Conservation (phyloP, 2,113 vertebrate species). For the Psittacus erithacus region DNA sequence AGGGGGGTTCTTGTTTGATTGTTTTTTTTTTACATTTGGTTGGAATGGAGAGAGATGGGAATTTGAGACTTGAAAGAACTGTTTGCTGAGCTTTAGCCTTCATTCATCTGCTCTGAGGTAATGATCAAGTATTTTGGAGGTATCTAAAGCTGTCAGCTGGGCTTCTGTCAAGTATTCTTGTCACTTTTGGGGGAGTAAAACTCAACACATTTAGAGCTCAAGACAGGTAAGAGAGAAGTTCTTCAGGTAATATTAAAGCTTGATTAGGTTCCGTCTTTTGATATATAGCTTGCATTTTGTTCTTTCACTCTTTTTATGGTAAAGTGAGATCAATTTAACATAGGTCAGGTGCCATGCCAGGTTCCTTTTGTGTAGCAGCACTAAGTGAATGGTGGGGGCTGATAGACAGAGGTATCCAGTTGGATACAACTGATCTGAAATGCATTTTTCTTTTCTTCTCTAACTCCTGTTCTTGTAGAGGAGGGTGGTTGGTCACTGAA, state of each 20-base stretch:
- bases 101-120: background rate
- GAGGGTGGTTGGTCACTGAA: background rate
- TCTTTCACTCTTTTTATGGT: background rate
- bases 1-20: background rate
- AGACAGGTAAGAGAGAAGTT: background rate
- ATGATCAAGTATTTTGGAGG: background rate
- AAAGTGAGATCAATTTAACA: background rate
- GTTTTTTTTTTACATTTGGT: background rate
- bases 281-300: background rate
- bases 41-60: background rate
- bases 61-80: background rate
- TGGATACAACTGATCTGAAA: background rate
- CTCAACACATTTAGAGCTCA: background rate
- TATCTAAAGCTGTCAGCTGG: background rate
- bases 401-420: background rate
- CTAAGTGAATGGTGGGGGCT: background rate
- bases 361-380: background rate
- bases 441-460: background rate
- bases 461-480: background rate
- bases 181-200: background rate
- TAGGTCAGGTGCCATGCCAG: background rate
- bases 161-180: background rate
- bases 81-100: background rate
- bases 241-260: background rate
- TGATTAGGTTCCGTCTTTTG: background rate